Evolutionary conservation across 2,113 vertebrate genomes (phyloP), one percentile per base, ranked within the genome.

Genomic region (Ivindomyrus marchei): DNA sequence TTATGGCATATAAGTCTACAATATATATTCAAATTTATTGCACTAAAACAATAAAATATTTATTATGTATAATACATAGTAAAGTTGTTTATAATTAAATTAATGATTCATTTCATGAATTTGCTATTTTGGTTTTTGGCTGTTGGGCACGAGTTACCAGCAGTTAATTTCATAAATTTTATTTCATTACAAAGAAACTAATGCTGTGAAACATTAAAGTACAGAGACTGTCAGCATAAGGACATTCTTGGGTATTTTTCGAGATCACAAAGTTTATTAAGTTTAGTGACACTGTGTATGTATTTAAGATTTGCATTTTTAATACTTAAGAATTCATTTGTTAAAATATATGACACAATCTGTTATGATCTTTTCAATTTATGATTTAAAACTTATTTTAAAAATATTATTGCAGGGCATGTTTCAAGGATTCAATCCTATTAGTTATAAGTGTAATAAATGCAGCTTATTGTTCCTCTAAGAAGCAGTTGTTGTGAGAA

Each of bases 401-500:
- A 89, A 92, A 92, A 92, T 83, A 90, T 89, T 89, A 92, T 92
- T 90, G 90, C 89, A 90, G 85, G 9, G 50, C 90, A 77, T 47
- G 88, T 89, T 92, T 90, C 39, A 88, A 66, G 53, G 50, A 88
- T 46, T 56, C 49, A 56, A 92, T 93, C 90, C 92, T 91, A 87
- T 92, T 93, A 91, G 88, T 91, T 58, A 89, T 91, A 90, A 87
- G 90, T 77, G 90, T 90, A 39, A 92, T 91, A 92, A 95, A 94
- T 94, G 94, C 93, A 90, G 91, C 13, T 93, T 95, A 96, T 95
- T 96, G 95, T 96, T 93, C 91, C 92, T 66, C 85, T 42, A 94
- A 96, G 96, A 96, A 93, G 92, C 87, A 91, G 90, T 94, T 95
- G 94, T 95, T 91, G 91, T 89, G 89, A 95, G 94, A 95, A 95